phyloP scores from a whole-genome alignment of 2,113 vertebrate species.

The Mastomys natalensis region DNA sequence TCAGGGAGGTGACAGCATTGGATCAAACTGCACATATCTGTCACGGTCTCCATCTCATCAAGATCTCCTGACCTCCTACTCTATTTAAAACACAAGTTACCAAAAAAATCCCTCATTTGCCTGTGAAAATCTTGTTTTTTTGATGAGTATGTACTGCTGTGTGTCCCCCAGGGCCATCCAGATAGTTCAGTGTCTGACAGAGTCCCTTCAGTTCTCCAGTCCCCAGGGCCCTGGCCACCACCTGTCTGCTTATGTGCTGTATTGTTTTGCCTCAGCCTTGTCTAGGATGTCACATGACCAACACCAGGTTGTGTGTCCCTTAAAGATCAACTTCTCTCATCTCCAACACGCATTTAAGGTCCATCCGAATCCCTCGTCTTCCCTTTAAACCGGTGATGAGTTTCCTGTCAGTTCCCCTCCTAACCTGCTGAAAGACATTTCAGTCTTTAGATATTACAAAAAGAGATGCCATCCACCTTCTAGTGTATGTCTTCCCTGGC shows the following conservation, averaged over 20 bases:
- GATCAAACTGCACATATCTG: neutral
- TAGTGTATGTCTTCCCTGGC: neutral
- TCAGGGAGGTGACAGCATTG: neutral
- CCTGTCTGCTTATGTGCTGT: neutral
- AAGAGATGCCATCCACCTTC: neutral
- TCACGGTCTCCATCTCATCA: neutral
- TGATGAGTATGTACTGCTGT: rapidly evolving
- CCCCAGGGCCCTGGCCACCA: neutral
- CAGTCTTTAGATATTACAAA: neutral
- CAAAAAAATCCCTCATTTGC: neutral
- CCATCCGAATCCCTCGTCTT: neutral
- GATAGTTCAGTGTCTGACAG: neutral
- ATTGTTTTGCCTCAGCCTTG: neutral
- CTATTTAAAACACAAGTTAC: neutral
- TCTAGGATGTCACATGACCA: neutral
- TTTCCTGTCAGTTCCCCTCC: neutral
- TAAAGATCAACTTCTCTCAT: neutral
- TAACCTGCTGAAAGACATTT: neutral
- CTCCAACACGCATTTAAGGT: neutral
- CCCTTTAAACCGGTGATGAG: no score
- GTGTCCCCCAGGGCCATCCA: rapidly evolving
- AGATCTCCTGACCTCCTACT: neutral
- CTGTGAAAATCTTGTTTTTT: neutral
- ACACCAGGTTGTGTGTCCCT: neutral
- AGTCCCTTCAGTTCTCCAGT: neutral